A percentile compares a stretch with the other conserved stretches of the same genome.
These are phyloP conservation scores for Cololabis saira DNA, from an alignment of 2,113 vertebrate species.

Conservation along the genomic window DNA sequence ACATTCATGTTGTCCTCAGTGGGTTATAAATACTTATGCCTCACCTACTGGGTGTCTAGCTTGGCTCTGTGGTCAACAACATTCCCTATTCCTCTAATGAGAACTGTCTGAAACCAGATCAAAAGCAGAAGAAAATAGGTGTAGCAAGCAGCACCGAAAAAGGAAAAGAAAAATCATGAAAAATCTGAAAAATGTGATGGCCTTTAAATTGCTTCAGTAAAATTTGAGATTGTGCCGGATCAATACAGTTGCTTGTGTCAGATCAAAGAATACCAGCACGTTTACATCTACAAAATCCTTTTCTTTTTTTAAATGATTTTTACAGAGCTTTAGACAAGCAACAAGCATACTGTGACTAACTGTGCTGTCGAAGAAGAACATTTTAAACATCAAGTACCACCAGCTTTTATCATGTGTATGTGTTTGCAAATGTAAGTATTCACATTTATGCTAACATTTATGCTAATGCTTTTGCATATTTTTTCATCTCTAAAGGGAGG, in stretches of 20 bases:
- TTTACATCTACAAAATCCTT: no score
- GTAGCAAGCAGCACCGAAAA: not conserved
- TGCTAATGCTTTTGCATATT: not conserved
- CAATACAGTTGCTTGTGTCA: not conserved
- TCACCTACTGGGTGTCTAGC: constrained; percentile 31
- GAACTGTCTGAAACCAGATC: constrained; percentile 41
- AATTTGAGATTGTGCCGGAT: no score
- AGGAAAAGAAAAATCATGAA: not conserved
- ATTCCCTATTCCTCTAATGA: constrained; percentile 46
- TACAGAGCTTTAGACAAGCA: no score
- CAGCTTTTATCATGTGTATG: not conserved
- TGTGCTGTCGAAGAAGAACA: no score
- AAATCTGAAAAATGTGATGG: no score
- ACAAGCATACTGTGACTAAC: no score
- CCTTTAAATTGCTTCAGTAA: no score
- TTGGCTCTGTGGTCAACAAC: constrained; percentile 32
- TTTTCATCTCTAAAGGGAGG: constrained; percentile 13
- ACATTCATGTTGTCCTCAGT: constrained; percentile 35
- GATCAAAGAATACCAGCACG: no score
- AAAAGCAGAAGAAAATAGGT: constrained; percentile 26
- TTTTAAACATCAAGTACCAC: no score
- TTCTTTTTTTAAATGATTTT: no score
- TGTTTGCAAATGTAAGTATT: not conserved
- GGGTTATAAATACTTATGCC: constrained; percentile 50
- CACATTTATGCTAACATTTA: not conserved